Percentiles rank a stretch among this genome's conserved stretches.
These are phyloP conservation scores for Troglohyphantes excavatus DNA, from an alignment of 2,888 invertebrate species.

Conservation along the genomic window DNA sequence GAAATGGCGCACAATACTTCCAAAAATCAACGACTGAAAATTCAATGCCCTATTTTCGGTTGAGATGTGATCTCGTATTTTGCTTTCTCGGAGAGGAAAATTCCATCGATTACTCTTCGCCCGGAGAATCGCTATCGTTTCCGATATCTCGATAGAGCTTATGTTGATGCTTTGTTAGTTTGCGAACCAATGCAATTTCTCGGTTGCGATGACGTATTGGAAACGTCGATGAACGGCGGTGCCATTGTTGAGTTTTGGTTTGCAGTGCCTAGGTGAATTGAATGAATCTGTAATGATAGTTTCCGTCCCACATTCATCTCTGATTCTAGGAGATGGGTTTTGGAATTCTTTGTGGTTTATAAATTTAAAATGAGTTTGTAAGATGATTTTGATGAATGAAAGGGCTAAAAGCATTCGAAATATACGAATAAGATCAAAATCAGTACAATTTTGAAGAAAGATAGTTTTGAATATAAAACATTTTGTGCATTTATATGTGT, in stretches of 20 bases:
- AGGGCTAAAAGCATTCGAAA: too few relatives aligned
- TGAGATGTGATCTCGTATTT: neutral
- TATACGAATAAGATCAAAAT: too few relatives aligned
- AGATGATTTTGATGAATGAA: too few relatives aligned
- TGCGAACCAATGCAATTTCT: neutral
- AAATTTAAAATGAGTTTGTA: too few relatives aligned
- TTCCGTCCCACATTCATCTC: neutral
- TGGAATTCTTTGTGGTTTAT: neutral
- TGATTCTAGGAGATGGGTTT: too few relatives aligned
- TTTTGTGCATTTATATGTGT: too few relatives aligned
- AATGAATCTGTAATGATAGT: neutral
- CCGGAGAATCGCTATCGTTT: neutral
- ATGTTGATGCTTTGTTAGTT: conserved; percentile 1
- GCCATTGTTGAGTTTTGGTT: neutral
- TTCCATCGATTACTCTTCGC: neutral
- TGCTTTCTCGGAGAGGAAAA: conserved; percentile 8
- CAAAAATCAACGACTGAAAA: neutral
- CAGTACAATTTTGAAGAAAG: too few relatives aligned
- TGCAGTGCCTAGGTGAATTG: neutral
- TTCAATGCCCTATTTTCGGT: neutral
- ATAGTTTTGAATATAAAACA: too few relatives aligned
- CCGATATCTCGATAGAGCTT: conserved; percentile 6
- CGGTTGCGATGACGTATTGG: neutral
- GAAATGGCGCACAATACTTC: neutral
- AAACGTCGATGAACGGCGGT: neutral